Base-by-base conservation (phyloP, 2,797 vertebrate genomes). In the Morus bassanus region DNA sequence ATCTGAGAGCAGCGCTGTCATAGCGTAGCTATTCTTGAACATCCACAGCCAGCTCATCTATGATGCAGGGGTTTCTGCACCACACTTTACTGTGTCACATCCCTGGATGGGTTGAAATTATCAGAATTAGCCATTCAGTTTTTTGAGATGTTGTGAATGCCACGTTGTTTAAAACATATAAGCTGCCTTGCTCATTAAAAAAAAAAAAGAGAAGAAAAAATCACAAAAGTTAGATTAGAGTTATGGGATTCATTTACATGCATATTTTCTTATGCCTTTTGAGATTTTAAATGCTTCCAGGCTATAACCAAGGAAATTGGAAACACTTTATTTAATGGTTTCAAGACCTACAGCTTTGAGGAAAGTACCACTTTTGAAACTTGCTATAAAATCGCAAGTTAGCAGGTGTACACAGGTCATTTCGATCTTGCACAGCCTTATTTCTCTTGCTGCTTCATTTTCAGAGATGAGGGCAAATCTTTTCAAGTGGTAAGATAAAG, bases 281-380 rank as follows among this genome's bases (percentile, higher is more conserved):
- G 82, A 91, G 51, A 56, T 63, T 85, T 87, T 76, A 65, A 69
- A n/a, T 85, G 51, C 67, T 88, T 92, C 50, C 14, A 79, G 82
- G 63, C 63, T 76, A 35, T 85, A 82, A 69, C 17, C 15, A 82
- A 35, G 78, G 50, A 84, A 65, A 48, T 15, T 92, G 35, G 39
- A 85, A 84, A 70, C 63, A 80, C 30, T 88, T 85, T 35, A 72
- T 92, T 65, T 21, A 61, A 70, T 76, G 39, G 11, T 56, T 94
- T 81, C 27, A 76, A 87, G 37, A 82, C 39, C 37, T 65, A 28
- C 24, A 46, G 59, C 56, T 92, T 90, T 60, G 72, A 70, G 43
- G 39, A 54, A 85, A 63, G 23, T 35, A 37, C 27, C 37, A 10
- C 31, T 69, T 77, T 39, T 51, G 70, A 88, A 92, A 74, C 68